Conservation (phyloP, 2,113 vertebrate genomes). For the Stegostoma tigrinum region DNA sequence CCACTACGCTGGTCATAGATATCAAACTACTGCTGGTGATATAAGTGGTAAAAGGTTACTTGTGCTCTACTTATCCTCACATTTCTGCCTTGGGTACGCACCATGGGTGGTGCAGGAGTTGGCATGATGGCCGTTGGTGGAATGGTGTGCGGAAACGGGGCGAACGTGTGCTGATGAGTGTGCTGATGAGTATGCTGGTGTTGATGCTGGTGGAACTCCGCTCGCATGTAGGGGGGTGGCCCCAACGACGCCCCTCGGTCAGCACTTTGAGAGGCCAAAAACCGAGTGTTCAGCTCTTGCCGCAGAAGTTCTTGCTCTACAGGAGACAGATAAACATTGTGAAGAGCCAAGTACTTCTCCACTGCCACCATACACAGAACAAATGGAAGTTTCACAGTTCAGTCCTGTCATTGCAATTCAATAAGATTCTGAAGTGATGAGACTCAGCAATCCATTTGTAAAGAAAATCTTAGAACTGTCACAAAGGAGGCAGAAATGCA, state of each 20-base stretch:
- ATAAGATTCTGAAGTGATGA: background rate
- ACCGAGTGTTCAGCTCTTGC: constrained; percentile 94
- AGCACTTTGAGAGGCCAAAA: constrained; percentile 89
- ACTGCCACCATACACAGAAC: background rate
- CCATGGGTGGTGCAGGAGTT: constrained; percentile 97
- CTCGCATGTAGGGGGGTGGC: constrained; percentile 91
- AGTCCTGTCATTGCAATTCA: background rate
- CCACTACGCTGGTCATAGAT: background rate
- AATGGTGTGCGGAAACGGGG: constrained; percentile 91
- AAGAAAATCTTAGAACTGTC: background rate
- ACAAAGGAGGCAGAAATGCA: background rate
- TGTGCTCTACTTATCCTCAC: constrained; percentile 90
- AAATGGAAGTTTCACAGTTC: background rate
- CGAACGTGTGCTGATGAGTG: constrained; percentile 99
- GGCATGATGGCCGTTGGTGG: constrained; percentile 87
- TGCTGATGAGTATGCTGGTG: constrained; percentile 95
- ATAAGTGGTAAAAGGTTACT: background rate
- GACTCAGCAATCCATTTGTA: background rate
- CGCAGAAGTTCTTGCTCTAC: constrained; percentile 93
- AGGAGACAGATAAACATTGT: constrained; percentile 43
- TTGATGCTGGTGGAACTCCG: constrained; percentile 96
- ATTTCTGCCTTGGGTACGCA: constrained; percentile 97
- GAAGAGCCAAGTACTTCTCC: background rate
- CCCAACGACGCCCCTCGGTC: constrained; percentile 91
- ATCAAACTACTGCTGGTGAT: background rate